Conservation (phyloP, 2,888 invertebrate genomes). For the Pomacea canaliculata region DNA sequence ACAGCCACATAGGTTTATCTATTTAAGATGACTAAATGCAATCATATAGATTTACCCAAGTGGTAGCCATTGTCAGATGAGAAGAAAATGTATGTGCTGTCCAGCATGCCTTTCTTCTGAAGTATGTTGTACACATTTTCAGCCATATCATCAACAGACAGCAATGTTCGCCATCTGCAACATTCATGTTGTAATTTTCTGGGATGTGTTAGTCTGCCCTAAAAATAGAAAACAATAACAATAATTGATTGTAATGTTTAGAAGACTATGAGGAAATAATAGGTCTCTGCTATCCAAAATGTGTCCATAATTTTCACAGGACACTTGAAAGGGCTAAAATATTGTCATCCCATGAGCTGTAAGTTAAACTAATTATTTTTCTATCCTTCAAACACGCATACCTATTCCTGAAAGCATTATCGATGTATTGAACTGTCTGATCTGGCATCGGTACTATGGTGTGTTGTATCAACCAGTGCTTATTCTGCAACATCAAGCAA, state of each 20-base stretch:
- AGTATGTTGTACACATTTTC: constrained; percentile 76
- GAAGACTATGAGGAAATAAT: not conserved
- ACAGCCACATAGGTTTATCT: no score
- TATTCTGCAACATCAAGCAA: constrained; percentile 74
- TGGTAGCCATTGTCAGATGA: constrained; percentile 94
- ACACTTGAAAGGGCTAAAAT: no score
- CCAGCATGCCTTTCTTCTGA: constrained; percentile 73
- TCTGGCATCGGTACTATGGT: constrained; percentile 78
- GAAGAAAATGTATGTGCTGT: constrained; percentile 85
- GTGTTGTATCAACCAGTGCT: constrained; percentile 87
- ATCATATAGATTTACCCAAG: constrained; percentile 74
- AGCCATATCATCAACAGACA: constrained; percentile 90
- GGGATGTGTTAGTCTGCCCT: no score
- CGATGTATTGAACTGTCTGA: constrained; percentile 75
- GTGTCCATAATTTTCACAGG: no score
- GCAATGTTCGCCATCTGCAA: constrained; percentile 79
- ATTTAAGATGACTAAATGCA: no score
- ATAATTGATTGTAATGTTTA: not conserved
- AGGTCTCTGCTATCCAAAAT: no score
- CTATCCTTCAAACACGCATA: constrained; percentile 29
- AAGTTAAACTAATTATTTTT: no score
- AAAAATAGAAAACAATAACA: not conserved
- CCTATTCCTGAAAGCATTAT: constrained; percentile 80
- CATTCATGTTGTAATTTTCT: no score
- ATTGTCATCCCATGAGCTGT: no score